Evolutionary conservation across 2,888 invertebrate genomes (phyloP).

Genomic region (Clostera curtula): DNA sequence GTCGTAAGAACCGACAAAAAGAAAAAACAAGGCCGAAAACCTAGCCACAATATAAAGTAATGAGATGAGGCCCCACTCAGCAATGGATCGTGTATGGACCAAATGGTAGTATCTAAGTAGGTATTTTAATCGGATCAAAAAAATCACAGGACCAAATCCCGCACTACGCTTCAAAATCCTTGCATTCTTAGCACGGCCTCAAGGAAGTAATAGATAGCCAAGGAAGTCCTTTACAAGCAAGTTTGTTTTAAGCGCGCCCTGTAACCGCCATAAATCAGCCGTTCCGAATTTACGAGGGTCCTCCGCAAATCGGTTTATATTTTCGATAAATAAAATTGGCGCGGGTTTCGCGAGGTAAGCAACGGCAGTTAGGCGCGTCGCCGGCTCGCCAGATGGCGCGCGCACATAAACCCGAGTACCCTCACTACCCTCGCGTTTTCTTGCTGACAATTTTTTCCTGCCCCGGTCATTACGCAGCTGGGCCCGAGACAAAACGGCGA

Average conservation of each 20-base stretch:
- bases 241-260: slow-evolving; percentile 65
- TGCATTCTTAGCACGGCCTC: no score
- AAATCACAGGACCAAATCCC: no score
- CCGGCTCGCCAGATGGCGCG: slow-evolving; percentile 60
- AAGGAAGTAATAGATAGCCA: slow-evolving; percentile 34
- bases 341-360: slow-evolving; percentile 74
- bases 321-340: slow-evolving; percentile 76
- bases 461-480: slow-evolving; percentile 74
- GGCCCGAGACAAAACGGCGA: slow-evolving; percentile 75
- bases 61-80: no score
- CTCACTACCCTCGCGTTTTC: slow-evolving; percentile 74
- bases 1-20: no score
- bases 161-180: no score
- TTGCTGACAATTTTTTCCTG: slow-evolving; percentile 75
- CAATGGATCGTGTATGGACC: no score
- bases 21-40: no score
- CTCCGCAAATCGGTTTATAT: slow-evolving; percentile 75
- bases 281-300: slow-evolving; percentile 68
- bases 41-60: no score
- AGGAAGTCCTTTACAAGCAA: slow-evolving; percentile 58
- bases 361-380: slow-evolving; percentile 70
- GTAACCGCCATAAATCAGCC: slow-evolving; percentile 71
- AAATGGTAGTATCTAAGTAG: no score
- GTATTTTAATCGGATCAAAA: no score
- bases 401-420: slow-evolving; percentile 72